Base-by-base conservation (phyloP, 2,113 vertebrate species). In the Copsychus sechellarum region DNA sequence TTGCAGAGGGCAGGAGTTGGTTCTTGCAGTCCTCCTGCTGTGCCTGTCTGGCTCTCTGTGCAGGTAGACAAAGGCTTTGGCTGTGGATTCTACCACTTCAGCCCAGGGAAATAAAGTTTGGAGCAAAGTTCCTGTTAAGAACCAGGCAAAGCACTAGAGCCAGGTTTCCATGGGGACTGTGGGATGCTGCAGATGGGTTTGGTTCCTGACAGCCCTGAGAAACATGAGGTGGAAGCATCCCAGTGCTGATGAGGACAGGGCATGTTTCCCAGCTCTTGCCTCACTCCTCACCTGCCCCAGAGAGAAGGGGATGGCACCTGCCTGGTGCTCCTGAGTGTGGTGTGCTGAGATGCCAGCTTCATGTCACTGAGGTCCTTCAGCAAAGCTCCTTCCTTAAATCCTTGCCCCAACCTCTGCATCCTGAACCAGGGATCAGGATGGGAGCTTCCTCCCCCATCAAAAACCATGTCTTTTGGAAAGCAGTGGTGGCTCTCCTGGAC, bases 361-460 rank as follows among this genome's bases (percentile, higher is more conserved):
- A 2, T 51, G 50, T 50, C 7, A 50, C 29, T 80, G 60, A 65
- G 40, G 33, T 69, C 40, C 38, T 82, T 78, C 65, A 40, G 28
- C 29, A 53, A 86, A 88, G 11, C 17, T 56, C 57, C 31, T 56
- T 88, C 61, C n/a, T 86, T 61, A 47, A 50, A 73, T 47, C 47
- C 47, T 57, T 51, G 24, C 34, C 47, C 80, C 45, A 58, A 31
- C 20, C 17, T 78, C 70, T 42, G 31, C n/a, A 69, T 90, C 26
- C 65, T 60, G n/a, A 65, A 40, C 24, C 43, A 45, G 29, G 45
- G 28, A 29, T n/a, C 45, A 33, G 21, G 34, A 42, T 19, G 28
- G 40, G 47, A 78, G 24, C 24, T 56, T 64, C 48, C 33, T 38
- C 11, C 12, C 29, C 11, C 6, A 5, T 11, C 0, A 0, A 24